Base-by-base conservation (phyloP, 2,113 vertebrate species). In the Dermatemys mawii region DNA sequence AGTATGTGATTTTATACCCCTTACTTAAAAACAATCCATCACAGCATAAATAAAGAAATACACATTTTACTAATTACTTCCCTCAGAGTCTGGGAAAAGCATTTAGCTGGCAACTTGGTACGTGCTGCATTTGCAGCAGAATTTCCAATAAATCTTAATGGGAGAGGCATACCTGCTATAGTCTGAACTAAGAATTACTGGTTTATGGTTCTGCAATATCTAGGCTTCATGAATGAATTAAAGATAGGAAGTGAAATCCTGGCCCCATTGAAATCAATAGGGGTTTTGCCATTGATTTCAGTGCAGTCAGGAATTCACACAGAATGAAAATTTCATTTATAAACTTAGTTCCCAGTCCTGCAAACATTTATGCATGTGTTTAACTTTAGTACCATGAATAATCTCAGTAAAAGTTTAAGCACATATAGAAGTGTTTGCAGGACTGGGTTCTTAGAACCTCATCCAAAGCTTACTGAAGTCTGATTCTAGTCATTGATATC, bases 91-190 rank as follows among this genome's bases (percentile, higher is more conserved):
- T 0, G 0, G 41, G 63, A 50, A 6, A 90, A 51, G 46, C 50
- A 19, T 3, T 38, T 38, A 29, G 81, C 49, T 85, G 90, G 38
- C 38, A 8, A 70, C 24, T 90, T 63, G 70, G 50, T 1, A 9
- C 0, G 7, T 1, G 1, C 38, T 12, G 57, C 0, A 0, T 51
- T 53, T 78, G 83, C 90, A 78, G 50, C 0, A 2, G 51, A 50
- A 11, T 67, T 84, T 83, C 86, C 51, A 2, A 73, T 13, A 12
- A 49, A 73, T 41, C 3, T 51, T 41, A 26, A 78, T 0, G 2
- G 78, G 78, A 92, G n/a, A 78, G 14, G 8, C 0, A 1, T 78
- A 44, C 27, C 73, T 84, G 60, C 29, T 3, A 1, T 55, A 54
- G 48, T 67, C 35, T 1, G 0, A 79, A 78, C 54, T 78, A 27